Evolutionary conservation across 2,797 vertebrate species (phyloP).

Genomic region (Sciurus carolinensis): DNA sequence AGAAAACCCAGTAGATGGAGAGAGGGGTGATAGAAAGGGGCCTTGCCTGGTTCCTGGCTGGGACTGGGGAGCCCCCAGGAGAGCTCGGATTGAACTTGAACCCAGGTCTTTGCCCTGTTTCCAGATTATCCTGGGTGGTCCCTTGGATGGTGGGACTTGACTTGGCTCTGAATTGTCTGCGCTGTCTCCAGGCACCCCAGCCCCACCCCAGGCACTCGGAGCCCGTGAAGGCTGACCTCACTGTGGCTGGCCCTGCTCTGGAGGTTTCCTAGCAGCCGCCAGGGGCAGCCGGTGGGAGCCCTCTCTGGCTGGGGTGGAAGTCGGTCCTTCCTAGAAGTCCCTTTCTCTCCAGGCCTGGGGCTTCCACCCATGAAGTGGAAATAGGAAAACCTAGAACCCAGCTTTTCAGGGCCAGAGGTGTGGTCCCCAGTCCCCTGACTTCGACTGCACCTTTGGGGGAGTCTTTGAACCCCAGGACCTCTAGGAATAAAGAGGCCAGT

Average conservation of each 20-base stretch:
- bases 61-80: neutral
- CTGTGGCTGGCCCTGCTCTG: neutral
- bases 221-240: neutral
- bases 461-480: neutral
- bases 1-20: neutral
- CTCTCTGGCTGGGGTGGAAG: neutral
- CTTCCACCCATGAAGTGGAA: neutral
- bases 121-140: neutral
- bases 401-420: neutral
- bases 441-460: neutral
- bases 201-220: neutral
- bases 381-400: constrained; percentile 14
- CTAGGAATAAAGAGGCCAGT: neutral
- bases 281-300: neutral
- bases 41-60: neutral
- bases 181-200: neutral
- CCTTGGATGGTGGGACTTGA: neutral
- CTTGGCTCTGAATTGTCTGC: neutral
- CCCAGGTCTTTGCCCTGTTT: neutral
- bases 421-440: neutral
- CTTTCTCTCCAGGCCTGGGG: neutral
- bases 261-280: neutral
- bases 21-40: neutral
- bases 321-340: neutral
- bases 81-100: neutral